Conservation (phyloP, 2,888 invertebrate genomes). For the Rhynchonema sp. region DNA sequence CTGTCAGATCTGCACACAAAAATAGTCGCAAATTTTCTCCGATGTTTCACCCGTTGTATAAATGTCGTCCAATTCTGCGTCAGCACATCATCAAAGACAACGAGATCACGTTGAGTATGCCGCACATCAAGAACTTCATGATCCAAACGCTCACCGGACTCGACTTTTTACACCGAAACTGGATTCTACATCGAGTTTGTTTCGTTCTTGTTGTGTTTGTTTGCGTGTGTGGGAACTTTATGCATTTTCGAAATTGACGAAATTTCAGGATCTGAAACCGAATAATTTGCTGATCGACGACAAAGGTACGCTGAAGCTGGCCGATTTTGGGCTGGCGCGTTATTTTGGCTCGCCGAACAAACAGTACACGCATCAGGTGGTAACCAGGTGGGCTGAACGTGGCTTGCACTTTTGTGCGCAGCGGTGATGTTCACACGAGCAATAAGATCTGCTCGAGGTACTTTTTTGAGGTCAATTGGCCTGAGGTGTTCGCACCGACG, state of each 20-base stretch:
- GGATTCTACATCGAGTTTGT: constrained; percentile 69
- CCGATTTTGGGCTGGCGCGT: constrained; percentile 95
- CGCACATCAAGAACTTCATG: constrained; percentile 83
- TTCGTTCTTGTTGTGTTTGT: background rate
- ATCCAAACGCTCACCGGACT: constrained; percentile 83
- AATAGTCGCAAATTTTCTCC: no score
- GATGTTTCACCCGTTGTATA: no score
- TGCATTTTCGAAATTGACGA: background rate
- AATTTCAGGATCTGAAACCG: constrained; percentile 68
- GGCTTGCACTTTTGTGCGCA: no score
- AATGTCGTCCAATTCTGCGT: constrained; percentile 13
- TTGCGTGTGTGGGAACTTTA: no score
- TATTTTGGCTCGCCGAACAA: constrained; percentile 88
- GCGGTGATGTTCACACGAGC: no score
- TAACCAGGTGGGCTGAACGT: constrained; percentile 46
- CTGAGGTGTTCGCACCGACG: no score
- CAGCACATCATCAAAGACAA: constrained; percentile 41
- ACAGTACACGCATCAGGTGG: constrained; percentile 82
- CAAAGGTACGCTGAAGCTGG: constrained; percentile 79
- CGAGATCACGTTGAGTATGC: constrained; percentile 64
- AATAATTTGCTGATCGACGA: constrained; percentile 88
- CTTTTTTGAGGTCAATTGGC: no score
- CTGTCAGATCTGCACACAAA: no score
- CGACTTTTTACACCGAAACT: constrained; percentile 79
- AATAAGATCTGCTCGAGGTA: no score